Base-by-base conservation (phyloP, 2,113 vertebrate genomes). In the Dasyornis broadbenti region DNA sequence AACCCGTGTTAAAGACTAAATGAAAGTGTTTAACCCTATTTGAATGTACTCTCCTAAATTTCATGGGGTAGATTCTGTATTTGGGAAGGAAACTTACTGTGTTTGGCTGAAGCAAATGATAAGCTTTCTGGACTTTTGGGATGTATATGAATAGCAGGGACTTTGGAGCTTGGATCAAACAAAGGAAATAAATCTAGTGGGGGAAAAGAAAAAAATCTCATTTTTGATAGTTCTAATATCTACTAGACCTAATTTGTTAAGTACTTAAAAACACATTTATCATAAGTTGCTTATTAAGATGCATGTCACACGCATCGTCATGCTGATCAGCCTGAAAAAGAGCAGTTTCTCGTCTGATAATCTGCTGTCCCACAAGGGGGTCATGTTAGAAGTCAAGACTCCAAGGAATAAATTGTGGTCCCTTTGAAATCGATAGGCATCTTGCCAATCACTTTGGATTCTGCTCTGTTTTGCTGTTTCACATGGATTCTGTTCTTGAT, bases 401-500 rank as follows among this genome's bases (percentile, higher is more conserved):
- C 72, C 12, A 11, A 77, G 85, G 88, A 91, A 83, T 91, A 83
- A 81, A 73, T 13, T 53, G 54, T 42, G n/a, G 70, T 85, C 60
- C 28, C 42, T 92, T 89, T 95, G 87, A 96, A 96, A 96, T 49
- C 5, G 19, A 82, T 94, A 90, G 88, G 93, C 88, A 52, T 90
- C 49, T 68, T 92, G 87, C 79, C 82, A 81, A 13, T 83, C 82
- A 37, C 22, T 82, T 82, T 73, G 82, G 35, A 63, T 93, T 88
- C 37, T 59, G 75, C 64, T 81, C 69, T 83, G 39, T 88, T 95
- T 88, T 82, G 71, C 68, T 86, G 33, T 95, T 94, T 92, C 68
- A 60, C n/a, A 15, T 59, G 40, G 56, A 22, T 81, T 96, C 65
- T 73, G 9, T 60, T 69, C 86, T 71, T 85, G 78, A 82, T 75